Conservation (phyloP, 2,113 vertebrate species). For the Lota lota region DNA sequence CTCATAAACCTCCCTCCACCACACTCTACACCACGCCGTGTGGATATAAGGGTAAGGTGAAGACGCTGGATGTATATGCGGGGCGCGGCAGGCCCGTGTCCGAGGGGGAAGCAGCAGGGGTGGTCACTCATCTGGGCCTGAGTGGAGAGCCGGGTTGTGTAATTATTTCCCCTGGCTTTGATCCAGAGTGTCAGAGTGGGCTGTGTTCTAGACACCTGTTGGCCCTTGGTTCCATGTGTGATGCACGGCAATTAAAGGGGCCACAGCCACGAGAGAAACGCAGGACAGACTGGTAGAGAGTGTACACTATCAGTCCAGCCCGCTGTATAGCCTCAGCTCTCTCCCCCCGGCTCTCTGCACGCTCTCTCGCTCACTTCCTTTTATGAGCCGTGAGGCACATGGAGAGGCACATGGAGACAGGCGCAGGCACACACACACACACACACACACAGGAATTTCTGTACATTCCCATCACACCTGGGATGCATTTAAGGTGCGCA, state of each 20-base stretch:
- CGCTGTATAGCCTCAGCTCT: too few species aligned
- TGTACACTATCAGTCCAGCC: too few species aligned
- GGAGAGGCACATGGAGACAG: not conserved
- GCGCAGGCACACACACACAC: too few species aligned
- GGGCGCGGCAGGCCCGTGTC: slow-evolving; percentile 40
- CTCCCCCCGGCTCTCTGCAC: not conserved
- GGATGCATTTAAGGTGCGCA: not conserved
- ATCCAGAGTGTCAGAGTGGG: slow-evolving; percentile 57
- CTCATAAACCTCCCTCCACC: too few species aligned
- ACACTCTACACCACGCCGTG: slow-evolving; percentile 1
- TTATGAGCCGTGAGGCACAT: too few species aligned
- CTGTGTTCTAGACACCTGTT: slow-evolving; percentile 69
- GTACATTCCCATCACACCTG: not conserved
- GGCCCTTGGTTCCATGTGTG: slow-evolving; percentile 53
- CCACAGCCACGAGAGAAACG: slow-evolving; percentile 21
- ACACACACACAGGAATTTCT: not conserved
- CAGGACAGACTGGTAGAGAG: too few species aligned
- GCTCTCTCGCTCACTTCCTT: too few species aligned
- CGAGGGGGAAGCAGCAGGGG: slow-evolving; percentile 28
- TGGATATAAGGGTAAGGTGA: slow-evolving; percentile 27
- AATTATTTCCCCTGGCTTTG: slow-evolving; percentile 73
- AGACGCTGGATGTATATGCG: slow-evolving; percentile 14
- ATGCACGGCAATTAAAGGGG: slow-evolving; percentile 62
- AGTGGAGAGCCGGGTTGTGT: slow-evolving; percentile 46
- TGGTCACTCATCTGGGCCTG: slow-evolving; percentile 44